Evolutionary conservation across 2,888 invertebrate genomes (phyloP), one percentile per base, ranked within the genome.

Genomic region (Rhyacophila evoluta): DNA sequence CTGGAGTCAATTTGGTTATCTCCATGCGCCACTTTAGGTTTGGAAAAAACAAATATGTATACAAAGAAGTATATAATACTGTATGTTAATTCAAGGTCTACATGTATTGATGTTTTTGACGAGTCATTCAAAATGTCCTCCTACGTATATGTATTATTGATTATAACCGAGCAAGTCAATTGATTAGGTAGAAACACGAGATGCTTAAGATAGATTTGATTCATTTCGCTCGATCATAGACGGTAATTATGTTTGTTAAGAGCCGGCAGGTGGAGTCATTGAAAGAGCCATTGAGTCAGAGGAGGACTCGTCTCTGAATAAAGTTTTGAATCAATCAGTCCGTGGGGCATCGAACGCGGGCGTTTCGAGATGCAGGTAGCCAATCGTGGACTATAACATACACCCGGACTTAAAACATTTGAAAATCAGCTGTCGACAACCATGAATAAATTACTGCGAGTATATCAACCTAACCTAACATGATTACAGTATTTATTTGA

Each of bases 261-360:
- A 19, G 19, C 0, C 8, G 55, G 55, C 55, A 55, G 55, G 55
- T 55, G 55, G 55, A 55, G 15, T 19, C 15, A 55, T 55, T 8
- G 15, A 55, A 55, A 19, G 55, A 55, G 55, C 19, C 25, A 19
- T 55, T 55, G 55, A 55, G 19, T 19, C 55, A 55, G 19, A 12
- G 19, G 19, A 55, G 78, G 74, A 36, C 73, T 73, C 77, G 74
- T 19, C 38, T 37, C 70, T 38, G 69, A 67, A 77, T 79, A 79
- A 79, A 77, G 72, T 79, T 75, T 79, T 68, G 74, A 41, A 81
- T 81, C 81, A 77, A 81, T 81, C 81, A 81, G 70, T 55, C 55
- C 72, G 41, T 1, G 4, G 55, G 55, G 55, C 25, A 55, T 55
- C 2, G 6, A 19, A 12, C 15, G 55, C 55, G 15, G 19, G 55